Percentiles rank a stretch among this genome's conserved stretches.
Conservation (phyloP, 2,797 vertebrate genomes). For the Knipowitschia caucasica region DNA sequence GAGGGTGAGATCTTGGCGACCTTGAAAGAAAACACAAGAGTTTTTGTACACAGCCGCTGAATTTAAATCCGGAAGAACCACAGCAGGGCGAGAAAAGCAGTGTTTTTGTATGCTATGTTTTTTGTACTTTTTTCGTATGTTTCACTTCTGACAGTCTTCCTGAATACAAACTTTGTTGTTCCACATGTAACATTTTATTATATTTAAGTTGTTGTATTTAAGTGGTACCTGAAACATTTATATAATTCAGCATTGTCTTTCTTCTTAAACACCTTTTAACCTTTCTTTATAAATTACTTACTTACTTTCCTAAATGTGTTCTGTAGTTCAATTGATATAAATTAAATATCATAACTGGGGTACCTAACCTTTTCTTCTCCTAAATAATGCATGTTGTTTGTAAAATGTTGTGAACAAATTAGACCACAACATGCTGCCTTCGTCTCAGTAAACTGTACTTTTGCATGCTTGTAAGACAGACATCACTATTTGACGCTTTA, state of each 20-base stretch:
- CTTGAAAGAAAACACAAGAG: conserved; percentile 83
- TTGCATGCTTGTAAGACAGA: no score
- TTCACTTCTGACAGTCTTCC: neutral
- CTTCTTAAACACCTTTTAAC: conserved; percentile 26
- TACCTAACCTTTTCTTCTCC: no score
- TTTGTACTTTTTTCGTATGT: conserved; percentile 11
- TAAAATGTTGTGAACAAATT: no score
- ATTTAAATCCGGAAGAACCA: conserved; percentile 67
- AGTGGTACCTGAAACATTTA: neutral
- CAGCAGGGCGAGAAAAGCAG: conserved; percentile 82
- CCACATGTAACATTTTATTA: no score
- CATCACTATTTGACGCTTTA: no score
- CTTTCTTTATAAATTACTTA: no score
- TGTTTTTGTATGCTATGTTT: conserved; percentile 80
- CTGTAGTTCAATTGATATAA: conserved; percentile 20
- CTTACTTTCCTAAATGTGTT: conserved; percentile 24
- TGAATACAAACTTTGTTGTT: neutral
- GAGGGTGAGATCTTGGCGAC: conserved; percentile 86
- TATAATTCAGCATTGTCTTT: conserved; percentile 7
- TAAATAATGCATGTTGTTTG: no score
- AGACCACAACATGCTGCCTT: no score
- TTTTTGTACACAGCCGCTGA: conserved; percentile 87
- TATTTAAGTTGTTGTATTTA: neutral
- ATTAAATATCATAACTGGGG: conserved; percentile 20
- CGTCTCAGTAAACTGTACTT: no score